A percentile compares a stretch with the other conserved stretches of the same genome.
These are phyloP conservation scores for Drosophila recens DNA, from an alignment of 2,888 invertebrate genomes.

Conservation along the genomic window DNA sequence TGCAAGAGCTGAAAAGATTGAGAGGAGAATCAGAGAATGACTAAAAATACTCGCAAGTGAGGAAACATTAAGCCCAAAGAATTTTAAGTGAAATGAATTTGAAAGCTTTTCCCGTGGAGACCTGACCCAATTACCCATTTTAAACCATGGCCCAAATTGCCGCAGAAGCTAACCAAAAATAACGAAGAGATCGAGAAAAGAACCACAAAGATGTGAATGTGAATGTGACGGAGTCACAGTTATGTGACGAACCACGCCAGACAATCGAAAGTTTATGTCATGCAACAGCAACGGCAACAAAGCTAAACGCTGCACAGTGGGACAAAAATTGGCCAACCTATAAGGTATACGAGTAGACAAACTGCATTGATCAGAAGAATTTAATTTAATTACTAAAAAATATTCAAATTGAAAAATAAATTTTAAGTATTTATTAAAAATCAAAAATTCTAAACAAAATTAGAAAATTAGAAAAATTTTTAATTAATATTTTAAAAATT, in stretches of 20 bases:
- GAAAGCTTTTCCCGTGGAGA: constrained; percentile 76
- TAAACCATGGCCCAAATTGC: constrained; percentile 51
- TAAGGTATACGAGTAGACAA: not conserved
- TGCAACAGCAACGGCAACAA: constrained; percentile 50
- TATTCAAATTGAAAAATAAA: too few relatives aligned
- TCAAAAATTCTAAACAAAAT: too few relatives aligned
- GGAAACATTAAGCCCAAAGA: constrained; percentile 64
- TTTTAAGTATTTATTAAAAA: too few relatives aligned
- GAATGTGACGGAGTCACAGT: constrained; percentile 44
- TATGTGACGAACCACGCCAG: constrained; percentile 66
- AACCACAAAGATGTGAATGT: constrained; percentile 33
- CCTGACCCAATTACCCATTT: constrained; percentile 82
- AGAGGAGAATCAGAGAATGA: constrained; percentile 44
- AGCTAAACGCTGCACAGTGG: constrained; percentile 40
- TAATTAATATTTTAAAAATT: not conserved
- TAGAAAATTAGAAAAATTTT: not conserved
- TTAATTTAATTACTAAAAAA: too few relatives aligned
- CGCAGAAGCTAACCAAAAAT: constrained; percentile 30
- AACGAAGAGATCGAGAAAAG: constrained; percentile 51
- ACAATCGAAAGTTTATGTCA: constrained; percentile 82
- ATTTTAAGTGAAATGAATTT: constrained; percentile 78
- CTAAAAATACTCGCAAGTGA: constrained; percentile 56
- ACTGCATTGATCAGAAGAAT: too few relatives aligned
- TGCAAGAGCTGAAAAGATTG: constrained; percentile 1
- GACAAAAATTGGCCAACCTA: constrained; percentile 1